Conservation (phyloP, 2,797 vertebrate genomes). For the Paramormyrops hopkinsi region DNA sequence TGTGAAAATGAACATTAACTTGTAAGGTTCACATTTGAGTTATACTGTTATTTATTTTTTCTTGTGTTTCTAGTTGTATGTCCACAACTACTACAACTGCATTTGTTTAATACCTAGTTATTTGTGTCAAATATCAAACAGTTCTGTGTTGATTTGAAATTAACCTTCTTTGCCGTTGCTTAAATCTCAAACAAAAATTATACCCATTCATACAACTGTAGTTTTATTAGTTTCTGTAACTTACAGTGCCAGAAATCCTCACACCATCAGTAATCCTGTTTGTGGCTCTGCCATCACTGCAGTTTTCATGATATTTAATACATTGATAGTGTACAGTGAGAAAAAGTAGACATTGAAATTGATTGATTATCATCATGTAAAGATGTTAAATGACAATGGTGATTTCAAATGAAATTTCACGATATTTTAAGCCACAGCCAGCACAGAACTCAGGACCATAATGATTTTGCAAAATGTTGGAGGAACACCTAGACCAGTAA, state of each 20-base stretch:
- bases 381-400: neutral
- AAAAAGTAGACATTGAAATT: neutral
- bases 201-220: neutral
- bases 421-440: neutral
- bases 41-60: neutral
- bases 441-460: neutral
- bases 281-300: neutral
- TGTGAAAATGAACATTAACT: neutral
- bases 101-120: neutral
- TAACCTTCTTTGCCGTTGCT: neutral
- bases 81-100: neutral
- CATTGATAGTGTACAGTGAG: neutral
- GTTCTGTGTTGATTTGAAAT: neutral
- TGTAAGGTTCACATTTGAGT: neutral
- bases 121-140: neutral
- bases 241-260: neutral
- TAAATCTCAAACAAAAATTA: neutral
- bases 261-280: neutral
- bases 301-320: neutral
- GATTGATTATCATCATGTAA: neutral
- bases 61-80: neutral
- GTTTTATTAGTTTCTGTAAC: neutral
- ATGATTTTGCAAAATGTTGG: neutral
- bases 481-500: neutral
- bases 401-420: neutral